These are phyloP conservation scores for Melanitta fusca DNA, from an alignment of 2,797 vertebrate genomes.

Conservation along the genomic window DNA sequence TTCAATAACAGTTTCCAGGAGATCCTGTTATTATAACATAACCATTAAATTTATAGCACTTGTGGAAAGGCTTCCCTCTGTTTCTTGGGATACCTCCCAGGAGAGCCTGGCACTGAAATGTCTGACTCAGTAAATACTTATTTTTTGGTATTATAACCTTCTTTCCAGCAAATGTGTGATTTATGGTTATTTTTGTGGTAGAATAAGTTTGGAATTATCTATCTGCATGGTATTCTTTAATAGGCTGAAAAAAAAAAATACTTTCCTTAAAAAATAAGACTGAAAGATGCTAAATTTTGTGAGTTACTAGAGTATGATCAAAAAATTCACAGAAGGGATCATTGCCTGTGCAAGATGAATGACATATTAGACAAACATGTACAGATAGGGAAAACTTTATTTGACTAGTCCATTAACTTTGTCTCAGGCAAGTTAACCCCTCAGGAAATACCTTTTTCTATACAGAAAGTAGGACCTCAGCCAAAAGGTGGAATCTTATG, in stretches of 20 bases:
- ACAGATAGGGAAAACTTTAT: not conserved
- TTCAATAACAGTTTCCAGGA: not conserved
- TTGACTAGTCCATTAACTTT: not conserved
- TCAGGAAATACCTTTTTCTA: not conserved
- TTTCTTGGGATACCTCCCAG: slow-evolving; percentile 13
- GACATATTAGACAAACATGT: not conserved
- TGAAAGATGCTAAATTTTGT: not conserved
- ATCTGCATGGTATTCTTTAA: not conserved
- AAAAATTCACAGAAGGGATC: not conserved
- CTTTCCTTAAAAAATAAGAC: not conserved
- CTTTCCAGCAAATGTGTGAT: not conserved
- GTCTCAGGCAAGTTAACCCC: not conserved
- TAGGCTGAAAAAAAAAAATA: not conserved
- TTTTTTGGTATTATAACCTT: not conserved
- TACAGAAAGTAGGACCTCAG: not conserved
- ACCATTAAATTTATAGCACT: not conserved
- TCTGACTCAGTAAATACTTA: slow-evolving; percentile 27
- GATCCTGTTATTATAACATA: not conserved
- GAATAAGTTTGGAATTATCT: not conserved
- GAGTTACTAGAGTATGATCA: not conserved
- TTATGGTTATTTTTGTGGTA: slow-evolving; percentile 1
- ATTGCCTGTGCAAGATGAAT: not conserved
- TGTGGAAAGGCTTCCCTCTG: slow-evolving; percentile 6
- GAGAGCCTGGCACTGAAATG: not conserved
- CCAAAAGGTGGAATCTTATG: not conserved